Conservation (phyloP, 2,888 invertebrate species). For the Amaurobius ferox region DNA sequence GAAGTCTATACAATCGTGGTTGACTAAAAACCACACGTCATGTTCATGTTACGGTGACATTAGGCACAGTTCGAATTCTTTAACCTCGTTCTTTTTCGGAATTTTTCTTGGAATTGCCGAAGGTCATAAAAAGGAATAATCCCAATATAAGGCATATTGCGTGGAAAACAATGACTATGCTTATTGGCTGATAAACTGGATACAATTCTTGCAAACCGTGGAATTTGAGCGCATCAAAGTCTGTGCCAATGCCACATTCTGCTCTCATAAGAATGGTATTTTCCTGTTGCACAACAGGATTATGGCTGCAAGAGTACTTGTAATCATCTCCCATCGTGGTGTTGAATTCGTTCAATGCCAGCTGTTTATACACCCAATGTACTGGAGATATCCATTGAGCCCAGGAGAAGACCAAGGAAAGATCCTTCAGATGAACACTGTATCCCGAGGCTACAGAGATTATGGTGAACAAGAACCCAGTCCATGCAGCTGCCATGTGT, state of each 20-base stretch:
- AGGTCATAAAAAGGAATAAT: conserved; percentile 47
- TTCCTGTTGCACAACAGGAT: conserved; percentile 89
- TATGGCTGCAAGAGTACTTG: conserved; percentile 76
- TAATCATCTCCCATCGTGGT: conserved; percentile 68
- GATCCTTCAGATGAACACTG: conserved; percentile 83
- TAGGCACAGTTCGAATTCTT: not conserved
- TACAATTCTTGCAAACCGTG: conserved; percentile 45
- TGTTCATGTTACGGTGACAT: no score
- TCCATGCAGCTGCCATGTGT: conserved; percentile 82
- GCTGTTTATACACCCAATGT: conserved; percentile 84
- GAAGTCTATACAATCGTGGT: not conserved
- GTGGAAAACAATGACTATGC: conserved; percentile 58
- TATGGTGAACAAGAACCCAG: conserved; percentile 82
- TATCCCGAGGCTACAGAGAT: conserved; percentile 82
- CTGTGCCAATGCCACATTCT: conserved; percentile 74
- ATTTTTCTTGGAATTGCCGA: conserved; percentile 43
- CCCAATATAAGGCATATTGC: conserved; percentile 48
- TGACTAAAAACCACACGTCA: not conserved
- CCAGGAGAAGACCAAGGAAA: conserved; percentile 84
- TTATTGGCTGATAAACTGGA: conserved; percentile 60
- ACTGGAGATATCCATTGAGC: conserved; percentile 83
- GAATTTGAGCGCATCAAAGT: conserved; percentile 50
- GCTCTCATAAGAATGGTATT: conserved; percentile 81
- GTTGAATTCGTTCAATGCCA: conserved; percentile 77
- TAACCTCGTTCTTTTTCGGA: conserved; percentile 39